These are phyloP conservation scores for Arrhopalites spinosus DNA, from an alignment of 2,888 invertebrate genomes.

Conservation along the genomic window DNA sequence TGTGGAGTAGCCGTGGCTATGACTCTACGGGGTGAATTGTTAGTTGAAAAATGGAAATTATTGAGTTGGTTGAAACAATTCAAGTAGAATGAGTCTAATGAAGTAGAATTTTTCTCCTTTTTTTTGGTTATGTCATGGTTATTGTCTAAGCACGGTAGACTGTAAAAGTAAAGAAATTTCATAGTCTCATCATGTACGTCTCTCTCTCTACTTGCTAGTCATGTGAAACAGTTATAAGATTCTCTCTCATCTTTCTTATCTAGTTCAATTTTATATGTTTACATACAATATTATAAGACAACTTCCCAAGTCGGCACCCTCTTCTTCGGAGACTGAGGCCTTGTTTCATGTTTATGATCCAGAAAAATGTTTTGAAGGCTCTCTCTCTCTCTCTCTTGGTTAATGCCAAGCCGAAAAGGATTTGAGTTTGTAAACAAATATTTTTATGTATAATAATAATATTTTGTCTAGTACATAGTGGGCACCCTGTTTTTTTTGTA, in stretches of 20 bases:
- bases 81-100: conserved; percentile 36
- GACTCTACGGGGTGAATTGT: too few species aligned
- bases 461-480: too few species aligned
- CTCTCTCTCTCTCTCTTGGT: neutral
- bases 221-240: neutral
- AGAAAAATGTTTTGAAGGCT: neutral
- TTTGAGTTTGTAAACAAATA: neutral
- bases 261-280: too few species aligned
- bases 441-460: neutral
- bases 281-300: neutral
- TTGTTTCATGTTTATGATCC: conserved; percentile 4
- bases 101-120: conserved; percentile 26
- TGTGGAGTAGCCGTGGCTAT: neutral
- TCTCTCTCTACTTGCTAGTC: too few species aligned
- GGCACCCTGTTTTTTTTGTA: too few species aligned
- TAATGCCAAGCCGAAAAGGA: neutral
- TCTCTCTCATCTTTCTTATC: too few species aligned
- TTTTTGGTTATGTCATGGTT: conserved; percentile 12
- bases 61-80: conserved; percentile 24
- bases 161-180: neutral
- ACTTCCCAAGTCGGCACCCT: conserved; percentile 15
- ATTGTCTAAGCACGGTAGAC: conserved; percentile 13
- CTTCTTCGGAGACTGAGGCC: neutral
- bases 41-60: too few species aligned
- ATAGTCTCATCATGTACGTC: too few species aligned